Conservation (phyloP, 2,113 vertebrate genomes). For the Lynx canadensis region DNA sequence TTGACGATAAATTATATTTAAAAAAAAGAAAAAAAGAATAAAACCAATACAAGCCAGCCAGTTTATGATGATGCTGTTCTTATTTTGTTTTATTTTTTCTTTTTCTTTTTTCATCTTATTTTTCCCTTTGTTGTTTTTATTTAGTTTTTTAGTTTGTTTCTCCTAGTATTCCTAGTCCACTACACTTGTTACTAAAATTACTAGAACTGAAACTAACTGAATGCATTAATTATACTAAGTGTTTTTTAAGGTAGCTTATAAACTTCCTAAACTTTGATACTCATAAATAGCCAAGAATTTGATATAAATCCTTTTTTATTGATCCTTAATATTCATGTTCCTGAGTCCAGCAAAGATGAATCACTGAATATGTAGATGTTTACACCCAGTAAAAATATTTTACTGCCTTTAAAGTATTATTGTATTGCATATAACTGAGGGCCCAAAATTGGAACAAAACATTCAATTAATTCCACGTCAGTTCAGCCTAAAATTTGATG, state of each 20-base stretch:
- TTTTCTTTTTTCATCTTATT: background rate
- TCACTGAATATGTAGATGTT: background rate
- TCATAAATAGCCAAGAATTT: background rate
- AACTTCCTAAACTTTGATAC: background rate
- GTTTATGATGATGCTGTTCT: background rate
- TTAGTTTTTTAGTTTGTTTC: background rate
- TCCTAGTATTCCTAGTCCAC: background rate
- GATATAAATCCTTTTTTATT: background rate
- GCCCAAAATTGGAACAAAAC: background rate
- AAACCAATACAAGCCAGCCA: background rate
- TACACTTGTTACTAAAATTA: background rate
- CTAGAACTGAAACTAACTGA: background rate
- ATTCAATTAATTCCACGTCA: background rate
- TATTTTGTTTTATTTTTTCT: background rate
- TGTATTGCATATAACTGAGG: background rate
- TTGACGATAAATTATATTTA: too few species aligned
- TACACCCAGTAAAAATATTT: background rate
- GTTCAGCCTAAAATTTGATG: background rate
- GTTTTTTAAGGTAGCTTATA: background rate
- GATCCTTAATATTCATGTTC: background rate
- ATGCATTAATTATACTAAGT: background rate
- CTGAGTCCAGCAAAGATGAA: background rate
- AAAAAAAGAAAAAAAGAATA: background rate
- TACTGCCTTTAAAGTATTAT: background rate
- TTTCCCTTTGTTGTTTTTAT: background rate